Percentiles rank a stretch among this genome's conserved stretches.
Conservation (phyloP, 2,113 vertebrate genomes). For the Sinocyclocheilus rhinocerous region DNA sequence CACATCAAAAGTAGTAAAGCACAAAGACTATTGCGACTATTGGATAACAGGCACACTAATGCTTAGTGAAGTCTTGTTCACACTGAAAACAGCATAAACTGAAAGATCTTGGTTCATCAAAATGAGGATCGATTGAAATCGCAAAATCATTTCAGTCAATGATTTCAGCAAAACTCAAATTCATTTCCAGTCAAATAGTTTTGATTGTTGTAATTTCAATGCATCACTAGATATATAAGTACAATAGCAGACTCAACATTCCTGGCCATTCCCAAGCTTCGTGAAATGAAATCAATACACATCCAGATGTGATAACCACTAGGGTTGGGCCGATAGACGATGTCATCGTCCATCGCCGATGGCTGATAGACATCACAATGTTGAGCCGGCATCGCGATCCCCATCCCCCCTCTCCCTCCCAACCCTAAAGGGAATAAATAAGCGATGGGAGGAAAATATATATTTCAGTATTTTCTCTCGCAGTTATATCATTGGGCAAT, state of each 20-base stretch:
- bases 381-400: too few species aligned
- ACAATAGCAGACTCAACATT: slow-evolving; percentile 9
- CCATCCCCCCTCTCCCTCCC: too few species aligned
- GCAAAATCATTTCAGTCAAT: background rate
- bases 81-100: background rate
- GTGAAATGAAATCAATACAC: background rate
- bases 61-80: background rate
- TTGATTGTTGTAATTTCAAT: background rate
- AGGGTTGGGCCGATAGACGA: too few species aligned
- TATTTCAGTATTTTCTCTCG: too few species aligned
- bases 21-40: background rate
- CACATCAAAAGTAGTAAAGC: background rate
- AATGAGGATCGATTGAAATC: background rate
- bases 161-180: too few species aligned
- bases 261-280: background rate
- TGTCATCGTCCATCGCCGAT: too few species aligned
- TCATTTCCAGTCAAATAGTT: too few species aligned
- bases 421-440: too few species aligned
- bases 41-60: background rate
- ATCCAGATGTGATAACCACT: background rate
- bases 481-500: too few species aligned
- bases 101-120: background rate
- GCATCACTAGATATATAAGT: background rate
- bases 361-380: too few species aligned
- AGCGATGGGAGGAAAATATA: too few species aligned